These are phyloP conservation scores for Madoqua kirkii DNA, from an alignment of 2,113 vertebrate genomes.

Conservation along the genomic window DNA sequence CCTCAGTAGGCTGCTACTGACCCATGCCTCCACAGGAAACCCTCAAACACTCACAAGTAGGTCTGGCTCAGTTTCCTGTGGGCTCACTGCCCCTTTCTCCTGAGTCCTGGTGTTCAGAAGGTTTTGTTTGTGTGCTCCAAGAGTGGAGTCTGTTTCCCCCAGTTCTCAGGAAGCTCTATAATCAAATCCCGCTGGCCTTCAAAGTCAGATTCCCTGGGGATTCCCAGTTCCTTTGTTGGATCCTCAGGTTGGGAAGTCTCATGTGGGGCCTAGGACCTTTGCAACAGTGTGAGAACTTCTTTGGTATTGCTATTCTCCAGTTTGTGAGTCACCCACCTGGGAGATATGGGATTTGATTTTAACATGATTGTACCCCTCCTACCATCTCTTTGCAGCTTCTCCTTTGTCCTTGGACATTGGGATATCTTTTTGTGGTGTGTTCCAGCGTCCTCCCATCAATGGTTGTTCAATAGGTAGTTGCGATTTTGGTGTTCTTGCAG, in stretches of 20 bases:
- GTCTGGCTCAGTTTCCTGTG: not conserved
- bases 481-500: not conserved
- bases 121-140: not conserved
- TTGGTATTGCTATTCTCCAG: not conserved
- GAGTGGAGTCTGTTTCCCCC: not conserved
- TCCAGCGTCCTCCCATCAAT: not conserved
- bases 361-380: not conserved
- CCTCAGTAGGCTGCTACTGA: not conserved
- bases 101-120: not conserved
- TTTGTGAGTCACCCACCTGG: not conserved
- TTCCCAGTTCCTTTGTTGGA: not conserved
- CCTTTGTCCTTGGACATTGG: not conserved
- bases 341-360: not conserved
- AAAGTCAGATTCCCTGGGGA: not conserved
- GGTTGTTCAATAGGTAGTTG: not conserved
- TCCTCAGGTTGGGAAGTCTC: not conserved
- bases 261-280: not conserved
- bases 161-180: not conserved
- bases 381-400: not conserved
- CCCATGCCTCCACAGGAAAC: not conserved
- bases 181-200: not conserved
- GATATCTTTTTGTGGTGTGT: not conserved
- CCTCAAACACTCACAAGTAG: not conserved
- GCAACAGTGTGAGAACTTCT: not conserved
- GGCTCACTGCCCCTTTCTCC: not conserved